Evolutionary conservation across 2,888 invertebrate genomes (phyloP).

Genomic region (Diploptera punctata): DNA sequence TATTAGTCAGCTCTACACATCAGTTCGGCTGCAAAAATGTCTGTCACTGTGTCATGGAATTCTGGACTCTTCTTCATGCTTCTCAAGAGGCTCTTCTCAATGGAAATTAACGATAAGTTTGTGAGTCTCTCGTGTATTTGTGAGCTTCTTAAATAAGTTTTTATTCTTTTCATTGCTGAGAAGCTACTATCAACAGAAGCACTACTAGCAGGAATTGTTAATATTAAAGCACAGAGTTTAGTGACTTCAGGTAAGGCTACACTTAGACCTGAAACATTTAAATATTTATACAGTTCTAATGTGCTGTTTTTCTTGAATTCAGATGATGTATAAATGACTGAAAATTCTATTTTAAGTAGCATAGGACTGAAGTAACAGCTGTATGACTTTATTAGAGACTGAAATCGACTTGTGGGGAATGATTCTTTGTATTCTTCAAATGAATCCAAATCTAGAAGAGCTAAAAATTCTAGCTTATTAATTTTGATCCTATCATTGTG

Average conservation of each 20-base stretch:
- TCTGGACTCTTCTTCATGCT: no score
- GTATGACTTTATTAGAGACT: not conserved
- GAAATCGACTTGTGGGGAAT: not conserved
- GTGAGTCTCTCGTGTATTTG: not conserved
- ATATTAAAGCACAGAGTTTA: not conserved
- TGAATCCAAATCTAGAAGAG: not conserved
- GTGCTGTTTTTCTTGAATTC: no score
- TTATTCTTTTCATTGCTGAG: not conserved
- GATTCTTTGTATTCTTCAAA: not conserved
- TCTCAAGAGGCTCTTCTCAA: no score
- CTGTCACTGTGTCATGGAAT: no score
- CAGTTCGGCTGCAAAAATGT: no score
- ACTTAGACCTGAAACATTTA: not conserved
- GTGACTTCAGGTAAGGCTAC: not conserved
- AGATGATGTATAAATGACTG: no score
- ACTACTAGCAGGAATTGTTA: no score
- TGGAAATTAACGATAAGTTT: not conserved
- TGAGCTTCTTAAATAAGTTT: no score
- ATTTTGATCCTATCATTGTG: not conserved
- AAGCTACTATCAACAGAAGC: not conserved
- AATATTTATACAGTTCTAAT: no score
- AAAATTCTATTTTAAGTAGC: not conserved
- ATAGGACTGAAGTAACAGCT: not conserved
- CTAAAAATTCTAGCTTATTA: no score
- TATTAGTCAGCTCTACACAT: no score